Evolutionary conservation across 1,140 invertebrate species (phyloP), one percentile per base, ranked within the genome.

Genomic region (Solen grandis): DNA sequence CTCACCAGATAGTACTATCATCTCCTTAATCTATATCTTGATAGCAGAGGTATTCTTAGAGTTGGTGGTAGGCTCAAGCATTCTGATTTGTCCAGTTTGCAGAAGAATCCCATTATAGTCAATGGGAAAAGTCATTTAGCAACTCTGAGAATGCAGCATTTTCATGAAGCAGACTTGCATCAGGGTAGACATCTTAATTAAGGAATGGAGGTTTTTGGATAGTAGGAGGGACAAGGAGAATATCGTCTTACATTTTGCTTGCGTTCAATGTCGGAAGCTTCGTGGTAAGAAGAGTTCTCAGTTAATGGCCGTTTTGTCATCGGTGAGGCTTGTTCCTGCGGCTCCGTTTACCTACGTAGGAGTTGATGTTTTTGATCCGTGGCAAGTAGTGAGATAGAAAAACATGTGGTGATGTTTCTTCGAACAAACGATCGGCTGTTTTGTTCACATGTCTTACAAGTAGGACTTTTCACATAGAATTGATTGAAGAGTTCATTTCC

Each of bases 361-460:
- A n/a, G n/a, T n/a, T n/a, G n/a, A n/a, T n/a, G n/a, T n/a, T n/a
- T n/a, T n/a, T n/a, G n/a, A 63, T 31, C 80, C 54, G 2, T 79
- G 76, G 63, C 5, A 13, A 0, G 33, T 69, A 5, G 22, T 62
- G 2, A 16, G 65, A 19, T n/a, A 2, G 65, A 1, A 36, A 29
- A 35, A 74, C 65, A 14, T 68, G 63, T 14, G 80, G 79, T 27
- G 62, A 55, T 22, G 14, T 31, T 1, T 16, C 70, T 25, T 2
- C 63, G 13, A 60, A n/a, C 25, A 84, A 81, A 38, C 13, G 76
- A 70, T 85, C 57, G 73, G 81, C 60, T 31, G n/a, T 80, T 16
- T 29, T 84, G n/a, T 81, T 85, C 59, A 85, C 77, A n/a, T 84
- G 78, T 59, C n/a, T 84, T n/a, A 5, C n/a, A 14, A 59, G 29